A percentile compares a stretch with the other conserved stretches of the same genome.
These are phyloP conservation scores for Limnephilus marmoratus DNA, from an alignment of 2,888 invertebrate genomes.

Conservation along the genomic window DNA sequence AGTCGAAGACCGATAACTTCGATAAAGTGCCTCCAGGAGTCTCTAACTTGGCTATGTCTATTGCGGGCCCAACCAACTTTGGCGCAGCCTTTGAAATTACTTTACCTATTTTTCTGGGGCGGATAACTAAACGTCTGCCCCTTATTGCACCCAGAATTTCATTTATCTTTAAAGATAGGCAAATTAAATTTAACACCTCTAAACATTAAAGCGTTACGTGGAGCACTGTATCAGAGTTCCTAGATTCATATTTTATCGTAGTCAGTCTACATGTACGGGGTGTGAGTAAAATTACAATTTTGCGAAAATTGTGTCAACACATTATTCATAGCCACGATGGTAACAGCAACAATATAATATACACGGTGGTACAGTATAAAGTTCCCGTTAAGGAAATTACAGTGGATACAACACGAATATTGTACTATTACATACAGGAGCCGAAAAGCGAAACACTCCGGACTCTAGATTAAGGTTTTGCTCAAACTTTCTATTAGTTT, in stretches of 20 bases:
- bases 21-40: too few species aligned
- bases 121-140: too few species aligned
- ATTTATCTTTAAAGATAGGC: too few species aligned
- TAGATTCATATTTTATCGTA: neutral
- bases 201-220: neutral
- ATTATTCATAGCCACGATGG: slow-evolving; percentile 55
- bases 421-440: neutral
- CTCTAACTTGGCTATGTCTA: too few species aligned
- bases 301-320: slow-evolving; percentile 61
- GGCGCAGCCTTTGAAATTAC: too few species aligned
- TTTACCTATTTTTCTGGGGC: too few species aligned
- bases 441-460: neutral
- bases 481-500: neutral
- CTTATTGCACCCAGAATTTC: too few species aligned
- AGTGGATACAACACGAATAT: neutral
- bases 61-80: too few species aligned
- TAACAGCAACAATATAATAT: neutral
- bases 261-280: slow-evolving; percentile 1
- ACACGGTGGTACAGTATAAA: neutral
- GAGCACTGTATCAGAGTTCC: neutral
- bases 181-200: neutral
- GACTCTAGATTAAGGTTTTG: neutral
- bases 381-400: slow-evolving; percentile 33
- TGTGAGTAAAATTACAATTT: slow-evolving; percentile 59
- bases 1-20: too few species aligned